phyloP scores from a whole-genome alignment of 64 coral and sea anemone species.

The Montipora capricornis region DNA sequence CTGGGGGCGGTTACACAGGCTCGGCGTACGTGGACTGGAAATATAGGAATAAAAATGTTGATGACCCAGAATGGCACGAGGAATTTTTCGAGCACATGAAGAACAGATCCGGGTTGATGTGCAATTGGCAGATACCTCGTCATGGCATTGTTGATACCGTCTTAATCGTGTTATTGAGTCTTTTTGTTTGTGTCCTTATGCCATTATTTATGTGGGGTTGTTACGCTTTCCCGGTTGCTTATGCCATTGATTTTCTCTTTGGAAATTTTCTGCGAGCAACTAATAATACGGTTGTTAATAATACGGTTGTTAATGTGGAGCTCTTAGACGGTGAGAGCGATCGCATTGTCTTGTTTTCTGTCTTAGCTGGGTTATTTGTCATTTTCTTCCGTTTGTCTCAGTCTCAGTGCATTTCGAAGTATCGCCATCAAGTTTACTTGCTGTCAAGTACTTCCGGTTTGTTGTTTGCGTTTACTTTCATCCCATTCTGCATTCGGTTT shows the following conservation, averaged over 20 bases:
- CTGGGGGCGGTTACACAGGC: slow-evolving; percentile 63
- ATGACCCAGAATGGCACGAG: slow-evolving; percentile 60
- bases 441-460: background rate
- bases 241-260: slow-evolving; percentile 40
- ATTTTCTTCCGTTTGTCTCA: background rate
- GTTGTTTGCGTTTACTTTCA: slow-evolving; percentile 3
- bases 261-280: slow-evolving; percentile 41
- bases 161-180: background rate
- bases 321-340: no score
- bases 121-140: slow-evolving; percentile 32
- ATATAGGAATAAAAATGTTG: slow-evolving; percentile 58
- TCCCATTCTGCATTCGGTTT: slow-evolving; percentile 47
- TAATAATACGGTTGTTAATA: no score
- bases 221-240: slow-evolving; percentile 24
- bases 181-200: slow-evolving; percentile 46
- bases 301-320: no score
- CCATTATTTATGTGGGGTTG: slow-evolving; percentile 37
- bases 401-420: background rate
- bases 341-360: slow-evolving; percentile 29
- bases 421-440: background rate
- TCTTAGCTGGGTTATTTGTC: background rate
- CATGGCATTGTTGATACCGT: slow-evolving; percentile 37
- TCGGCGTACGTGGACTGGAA: slow-evolving; percentile 78
- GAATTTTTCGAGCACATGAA: slow-evolving; percentile 74
- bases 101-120: slow-evolving; percentile 28